Conservation (phyloP, 2,113 vertebrate species). For the Scalopus aquaticus region DNA sequence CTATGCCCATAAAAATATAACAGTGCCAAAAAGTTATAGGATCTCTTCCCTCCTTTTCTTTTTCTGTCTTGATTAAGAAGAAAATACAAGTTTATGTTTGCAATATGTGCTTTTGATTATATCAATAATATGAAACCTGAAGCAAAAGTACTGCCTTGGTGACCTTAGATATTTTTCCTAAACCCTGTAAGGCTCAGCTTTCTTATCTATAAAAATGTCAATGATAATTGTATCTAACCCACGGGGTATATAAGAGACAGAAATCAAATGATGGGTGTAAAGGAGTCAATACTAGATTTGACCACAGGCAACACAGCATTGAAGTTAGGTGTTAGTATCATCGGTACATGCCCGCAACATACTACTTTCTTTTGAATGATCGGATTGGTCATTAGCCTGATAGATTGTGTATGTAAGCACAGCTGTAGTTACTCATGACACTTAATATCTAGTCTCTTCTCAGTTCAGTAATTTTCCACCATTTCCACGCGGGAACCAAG, state of each 20-base stretch:
- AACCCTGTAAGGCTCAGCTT: neutral
- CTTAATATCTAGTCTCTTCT: neutral
- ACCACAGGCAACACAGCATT: neutral
- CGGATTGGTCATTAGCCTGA: neutral
- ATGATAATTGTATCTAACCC: neutral
- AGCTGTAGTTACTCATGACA: neutral
- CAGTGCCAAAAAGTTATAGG: neutral
- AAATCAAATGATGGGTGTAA: neutral
- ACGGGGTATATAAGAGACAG: neutral
- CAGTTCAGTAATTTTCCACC: neutral
- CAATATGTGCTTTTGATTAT: neutral
- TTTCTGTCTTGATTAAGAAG: neutral
- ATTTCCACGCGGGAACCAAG: neutral
- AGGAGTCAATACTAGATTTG: neutral
- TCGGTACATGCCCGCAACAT: neutral
- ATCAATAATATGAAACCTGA: neutral
- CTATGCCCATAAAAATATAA: neutral
- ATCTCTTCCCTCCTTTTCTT: neutral
- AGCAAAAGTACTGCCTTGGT: neutral
- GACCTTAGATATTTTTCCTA: neutral
- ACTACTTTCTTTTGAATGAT: neutral
- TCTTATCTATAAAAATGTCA: neutral
- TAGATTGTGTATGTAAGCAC: neutral
- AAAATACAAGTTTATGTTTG: neutral
- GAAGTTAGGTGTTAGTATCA: neutral